Conservation (phyloP, 2,888 invertebrate species). For the Ashinkailepas kermadecensis region DNA sequence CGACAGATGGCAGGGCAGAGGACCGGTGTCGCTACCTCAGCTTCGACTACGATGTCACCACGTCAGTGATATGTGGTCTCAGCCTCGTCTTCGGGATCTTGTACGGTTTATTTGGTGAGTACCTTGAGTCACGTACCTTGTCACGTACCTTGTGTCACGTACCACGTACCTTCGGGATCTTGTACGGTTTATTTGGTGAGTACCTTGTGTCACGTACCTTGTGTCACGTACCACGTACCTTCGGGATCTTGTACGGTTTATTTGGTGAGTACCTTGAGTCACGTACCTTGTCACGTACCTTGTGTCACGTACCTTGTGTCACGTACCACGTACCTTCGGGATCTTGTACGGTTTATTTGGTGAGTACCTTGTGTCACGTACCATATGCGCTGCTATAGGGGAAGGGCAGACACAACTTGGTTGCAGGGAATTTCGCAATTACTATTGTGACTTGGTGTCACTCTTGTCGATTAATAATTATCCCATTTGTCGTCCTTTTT, state of each 20-base stretch:
- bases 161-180: constrained; percentile 73
- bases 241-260: constrained; percentile 74
- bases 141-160: constrained; percentile 6
- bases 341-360: constrained; percentile 68
- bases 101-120: constrained; percentile 58
- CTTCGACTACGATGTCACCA: constrained; percentile 56
- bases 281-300: no score
- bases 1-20: not conserved
- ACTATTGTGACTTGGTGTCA: no score
- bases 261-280: constrained; percentile 42
- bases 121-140: no score
- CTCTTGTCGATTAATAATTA: no score
- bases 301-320: constrained; percentile 17
- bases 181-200: constrained; percentile 62
- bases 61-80: constrained; percentile 59
- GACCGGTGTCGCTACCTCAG: not conserved
- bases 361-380: constrained; percentile 24
- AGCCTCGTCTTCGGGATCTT: constrained; percentile 72
- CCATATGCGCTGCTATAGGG: no score
- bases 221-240: no score
- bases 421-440: no score
- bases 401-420: no score
- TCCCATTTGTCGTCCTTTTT: no score
- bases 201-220: not conserved
- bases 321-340: constrained; percentile 60